Evolutionary conservation across 2,797 vertebrate genomes (phyloP).

Genomic region (Pangasius macronema): DNA sequence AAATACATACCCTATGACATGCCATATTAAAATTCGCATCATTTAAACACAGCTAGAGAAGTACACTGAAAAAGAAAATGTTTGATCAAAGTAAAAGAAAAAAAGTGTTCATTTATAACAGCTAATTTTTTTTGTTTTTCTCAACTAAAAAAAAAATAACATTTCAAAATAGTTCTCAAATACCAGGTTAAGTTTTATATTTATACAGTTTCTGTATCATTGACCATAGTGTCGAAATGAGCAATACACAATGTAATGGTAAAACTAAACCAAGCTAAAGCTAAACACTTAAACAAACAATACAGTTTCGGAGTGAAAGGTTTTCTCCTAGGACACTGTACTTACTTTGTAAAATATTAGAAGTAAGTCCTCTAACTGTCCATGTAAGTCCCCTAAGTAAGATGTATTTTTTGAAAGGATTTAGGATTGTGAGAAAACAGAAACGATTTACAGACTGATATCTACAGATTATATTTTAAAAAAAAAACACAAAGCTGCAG

Average conservation of each 20-base stretch:
- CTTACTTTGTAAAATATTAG: slow-evolving; percentile 95
- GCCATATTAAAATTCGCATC: neutral
- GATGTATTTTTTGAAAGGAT: slow-evolving; percentile 23
- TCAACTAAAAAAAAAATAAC: neutral
- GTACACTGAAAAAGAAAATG: neutral
- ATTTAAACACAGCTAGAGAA: neutral
- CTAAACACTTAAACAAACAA: neutral
- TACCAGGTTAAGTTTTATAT: neutral
- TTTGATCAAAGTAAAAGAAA: neutral
- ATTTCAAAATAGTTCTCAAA: neutral
- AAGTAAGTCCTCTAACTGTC: slow-evolving; percentile 91
- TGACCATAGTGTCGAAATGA: neutral
- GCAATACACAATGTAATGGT: neutral
- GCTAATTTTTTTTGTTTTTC: neutral
- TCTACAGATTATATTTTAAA: neutral
- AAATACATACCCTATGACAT: neutral
- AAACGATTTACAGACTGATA: neutral
- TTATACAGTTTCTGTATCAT: neutral
- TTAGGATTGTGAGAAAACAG: neutral
- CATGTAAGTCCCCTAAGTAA: slow-evolving; percentile 87
- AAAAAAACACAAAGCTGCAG: neutral
- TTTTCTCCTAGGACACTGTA: neutral
- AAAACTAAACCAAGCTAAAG: neutral
- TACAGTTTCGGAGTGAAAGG: neutral
- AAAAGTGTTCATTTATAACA: neutral